Conservation (phyloP, 2,113 vertebrate genomes). For the Polypterus senegalus region DNA sequence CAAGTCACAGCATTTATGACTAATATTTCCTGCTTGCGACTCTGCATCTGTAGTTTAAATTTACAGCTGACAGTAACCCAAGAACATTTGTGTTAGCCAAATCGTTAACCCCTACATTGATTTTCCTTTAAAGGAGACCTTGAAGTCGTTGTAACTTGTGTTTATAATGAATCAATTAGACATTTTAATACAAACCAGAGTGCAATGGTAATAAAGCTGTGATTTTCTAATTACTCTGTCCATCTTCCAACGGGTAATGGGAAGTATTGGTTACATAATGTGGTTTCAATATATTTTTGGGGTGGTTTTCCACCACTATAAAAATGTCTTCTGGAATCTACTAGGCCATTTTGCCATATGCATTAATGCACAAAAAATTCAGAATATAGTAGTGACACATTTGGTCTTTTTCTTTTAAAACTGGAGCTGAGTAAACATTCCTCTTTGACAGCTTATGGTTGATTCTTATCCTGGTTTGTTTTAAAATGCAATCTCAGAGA, state of each 20-base stretch:
- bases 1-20: no score
- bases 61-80: background rate
- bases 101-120: background rate
- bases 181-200: conserved; percentile 14
- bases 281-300: background rate
- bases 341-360: background rate
- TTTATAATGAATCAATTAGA: conserved; percentile 7
- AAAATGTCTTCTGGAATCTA: background rate
- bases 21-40: background rate
- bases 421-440: no score
- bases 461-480: no score
- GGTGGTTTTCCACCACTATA: background rate
- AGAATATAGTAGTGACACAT: no score
- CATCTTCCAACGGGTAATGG: background rate
- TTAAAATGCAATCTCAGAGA: no score
- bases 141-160: conserved; percentile 12
- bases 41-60: background rate
- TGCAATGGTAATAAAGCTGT: background rate
- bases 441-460: no score
- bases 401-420: no score
- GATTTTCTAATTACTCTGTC: conserved; percentile 20
- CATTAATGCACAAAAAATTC: no score
- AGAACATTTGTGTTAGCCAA: background rate
- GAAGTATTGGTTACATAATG: background rate
- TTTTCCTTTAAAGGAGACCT: background rate